Conservation (phyloP, 2,113 vertebrate genomes). For the Tinamus guttatus region DNA sequence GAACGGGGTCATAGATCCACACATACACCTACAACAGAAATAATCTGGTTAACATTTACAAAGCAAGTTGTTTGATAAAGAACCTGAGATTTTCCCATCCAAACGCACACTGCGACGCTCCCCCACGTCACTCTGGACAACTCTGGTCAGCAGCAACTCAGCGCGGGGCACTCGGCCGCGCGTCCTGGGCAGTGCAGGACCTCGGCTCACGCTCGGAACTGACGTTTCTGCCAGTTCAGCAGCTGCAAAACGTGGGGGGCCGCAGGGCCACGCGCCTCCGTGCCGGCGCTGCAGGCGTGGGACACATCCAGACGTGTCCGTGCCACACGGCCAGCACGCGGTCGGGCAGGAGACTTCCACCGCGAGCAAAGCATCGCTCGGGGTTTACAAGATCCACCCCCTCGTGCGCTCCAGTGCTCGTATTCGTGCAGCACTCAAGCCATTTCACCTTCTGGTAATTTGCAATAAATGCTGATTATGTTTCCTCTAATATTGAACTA, state of each 20-base stretch:
- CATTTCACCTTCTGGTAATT: neutral
- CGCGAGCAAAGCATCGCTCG: too few species aligned
- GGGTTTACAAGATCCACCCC: neutral
- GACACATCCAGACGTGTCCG: neutral
- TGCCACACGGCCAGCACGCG: too few species aligned
- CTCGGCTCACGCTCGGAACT: neutral
- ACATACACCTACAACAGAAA: constrained; percentile 90
- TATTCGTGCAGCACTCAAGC: neutral
- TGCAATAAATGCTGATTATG: neutral
- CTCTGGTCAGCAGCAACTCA: fast-evolving
- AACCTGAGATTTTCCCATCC: neutral
- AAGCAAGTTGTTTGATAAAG: neutral
- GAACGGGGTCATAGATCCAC: constrained; percentile 99
- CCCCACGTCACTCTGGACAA: neutral
- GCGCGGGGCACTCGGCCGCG: fast-evolving
- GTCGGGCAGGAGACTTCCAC: neutral
- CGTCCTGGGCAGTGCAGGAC: neutral
- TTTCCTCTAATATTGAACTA: neutral
- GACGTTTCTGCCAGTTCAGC: neutral
- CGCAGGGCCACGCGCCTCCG: neutral
- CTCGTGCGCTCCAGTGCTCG: neutral
- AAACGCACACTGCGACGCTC: neutral
- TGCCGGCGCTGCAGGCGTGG: neutral
- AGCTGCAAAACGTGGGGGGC: neutral
- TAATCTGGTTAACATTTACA: neutral